Percentiles rank a stretch among this genome's conserved stretches.
phyloP scores from a whole-genome alignment of 2,888 invertebrate genomes.

The Punctoribates punctum region DNA sequence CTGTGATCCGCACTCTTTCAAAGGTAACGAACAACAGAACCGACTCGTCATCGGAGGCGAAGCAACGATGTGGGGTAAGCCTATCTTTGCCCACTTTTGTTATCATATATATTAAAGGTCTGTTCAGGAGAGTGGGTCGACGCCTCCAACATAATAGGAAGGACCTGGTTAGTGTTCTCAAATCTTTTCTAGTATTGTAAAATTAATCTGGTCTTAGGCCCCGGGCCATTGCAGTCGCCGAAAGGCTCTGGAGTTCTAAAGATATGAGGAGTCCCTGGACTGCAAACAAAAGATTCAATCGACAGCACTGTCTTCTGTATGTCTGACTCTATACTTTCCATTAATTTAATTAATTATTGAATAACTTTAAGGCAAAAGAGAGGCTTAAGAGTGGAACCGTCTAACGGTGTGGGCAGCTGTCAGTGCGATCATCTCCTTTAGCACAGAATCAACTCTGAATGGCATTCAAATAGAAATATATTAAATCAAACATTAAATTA shows the following conservation, averaged over 20 bases:
- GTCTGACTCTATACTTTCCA: not conserved
- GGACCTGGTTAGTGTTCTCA: slow-evolving; percentile 62
- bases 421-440: slow-evolving; percentile 46
- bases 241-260: slow-evolving; percentile 70
- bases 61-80: slow-evolving; percentile 80
- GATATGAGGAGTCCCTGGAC: slow-evolving; percentile 53
- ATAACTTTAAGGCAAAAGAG: slow-evolving; percentile 41
- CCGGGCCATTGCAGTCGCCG: slow-evolving; percentile 77
- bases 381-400: slow-evolving; percentile 47
- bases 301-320: slow-evolving; percentile 55
- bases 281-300: slow-evolving; percentile 65
- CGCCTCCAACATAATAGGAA: slow-evolving; percentile 60
- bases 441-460: not conserved
- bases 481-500: no score
- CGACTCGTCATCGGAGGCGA: slow-evolving; percentile 77
- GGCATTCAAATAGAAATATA: no score
- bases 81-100: not conserved
- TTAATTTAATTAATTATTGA: not conserved
- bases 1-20: slow-evolving; percentile 49
- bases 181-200: not conserved
- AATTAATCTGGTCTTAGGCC: slow-evolving; percentile 58
- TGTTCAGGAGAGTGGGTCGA: slow-evolving; percentile 68
- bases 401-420: slow-evolving; percentile 48
- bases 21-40: slow-evolving; percentile 58
- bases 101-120: slow-evolving; percentile 67